Evolutionary conservation across 2,797 vertebrate genomes (phyloP).

Genomic region (Anabacerthia variegaticeps): DNA sequence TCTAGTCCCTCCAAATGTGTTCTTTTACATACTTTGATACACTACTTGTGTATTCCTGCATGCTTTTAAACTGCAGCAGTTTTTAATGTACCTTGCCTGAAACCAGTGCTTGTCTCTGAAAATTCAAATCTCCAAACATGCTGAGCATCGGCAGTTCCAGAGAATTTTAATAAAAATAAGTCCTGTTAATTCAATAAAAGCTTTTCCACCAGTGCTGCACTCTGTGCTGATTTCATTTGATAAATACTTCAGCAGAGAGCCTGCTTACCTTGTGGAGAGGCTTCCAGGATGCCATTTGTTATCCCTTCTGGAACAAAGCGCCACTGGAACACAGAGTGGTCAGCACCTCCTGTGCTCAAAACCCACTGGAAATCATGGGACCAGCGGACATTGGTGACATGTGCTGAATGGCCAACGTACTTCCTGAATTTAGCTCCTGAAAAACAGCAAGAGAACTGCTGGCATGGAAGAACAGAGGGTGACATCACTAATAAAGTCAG

Average conservation of each 20-base stretch:
- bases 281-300: constrained; percentile 88
- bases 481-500: not conserved
- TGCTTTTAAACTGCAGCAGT: not conserved
- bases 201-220: not conserved
- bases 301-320: constrained; percentile 92
- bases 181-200: not conserved
- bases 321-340: constrained; percentile 97
- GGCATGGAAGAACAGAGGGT: not conserved
- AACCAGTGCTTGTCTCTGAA: not conserved
- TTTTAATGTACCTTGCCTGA: not conserved
- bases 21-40: not conserved
- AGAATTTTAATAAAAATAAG: not conserved
- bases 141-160: not conserved
- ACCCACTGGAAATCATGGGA: constrained; percentile 96
- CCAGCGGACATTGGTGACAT: constrained; percentile 95
- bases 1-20: not conserved
- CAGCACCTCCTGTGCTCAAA: constrained; percentile 92
- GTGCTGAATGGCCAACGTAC: constrained; percentile 93
- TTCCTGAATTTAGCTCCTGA: constrained; percentile 95
- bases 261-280: constrained; percentile 85
- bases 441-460: not conserved
- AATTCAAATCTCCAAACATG: not conserved
- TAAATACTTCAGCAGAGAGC: not conserved
- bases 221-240: not conserved
- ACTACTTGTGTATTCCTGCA: not conserved